Evolutionary conservation across 2,797 vertebrate genomes (phyloP), one percentile per base, ranked within the genome.

Genomic region (Hirundo rustica): DNA sequence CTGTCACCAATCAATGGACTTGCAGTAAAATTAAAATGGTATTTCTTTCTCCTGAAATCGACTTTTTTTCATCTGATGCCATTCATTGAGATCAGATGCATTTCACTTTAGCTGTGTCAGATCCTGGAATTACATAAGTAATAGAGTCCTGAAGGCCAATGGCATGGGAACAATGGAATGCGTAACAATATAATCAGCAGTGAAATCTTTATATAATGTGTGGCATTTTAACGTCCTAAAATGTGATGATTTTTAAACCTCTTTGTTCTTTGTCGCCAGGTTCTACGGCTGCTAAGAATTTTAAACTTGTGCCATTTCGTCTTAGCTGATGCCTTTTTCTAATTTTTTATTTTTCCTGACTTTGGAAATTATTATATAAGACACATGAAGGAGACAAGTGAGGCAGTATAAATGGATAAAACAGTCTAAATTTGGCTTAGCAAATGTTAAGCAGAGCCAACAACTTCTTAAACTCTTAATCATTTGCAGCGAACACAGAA

Each of bases 61-160:
- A 93, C 84, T 88, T 92, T 93, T 97, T 94, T 93, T 95, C 91
- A 88, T 97, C 92, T 95, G 94, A 73, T 97, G 96, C 92, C 94
- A 96, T 96, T 98, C 97, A 97, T 97, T 97, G 97, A 97, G 95
- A 97, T 98, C 98, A 98, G 97, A 97, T 97, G 97, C 96, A 98
- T 97, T 97, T 96, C 75, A 95, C 73, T 89, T 91, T 91, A 91
- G 73, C 85, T 82, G 70, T 95, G 92, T 98, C 96, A 97, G 96
- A 96, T 96, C 93, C 96, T 96, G 95, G 94, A 98, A 95, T 97
- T 97, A 90, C 94, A 94, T 95, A 97, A 97, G 89, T 97, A 97
- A 97, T 95, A 93, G 95, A 96, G 92, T 97, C 97, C 95, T 97
- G 90, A 88, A 97, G 96, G 96, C 93, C 94, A 97, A 97, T 95